Evolutionary conservation across 2,888 invertebrate species (phyloP), one percentile per base, ranked within the genome.

Genomic region (Caenorhabditis uteleia): DNA sequence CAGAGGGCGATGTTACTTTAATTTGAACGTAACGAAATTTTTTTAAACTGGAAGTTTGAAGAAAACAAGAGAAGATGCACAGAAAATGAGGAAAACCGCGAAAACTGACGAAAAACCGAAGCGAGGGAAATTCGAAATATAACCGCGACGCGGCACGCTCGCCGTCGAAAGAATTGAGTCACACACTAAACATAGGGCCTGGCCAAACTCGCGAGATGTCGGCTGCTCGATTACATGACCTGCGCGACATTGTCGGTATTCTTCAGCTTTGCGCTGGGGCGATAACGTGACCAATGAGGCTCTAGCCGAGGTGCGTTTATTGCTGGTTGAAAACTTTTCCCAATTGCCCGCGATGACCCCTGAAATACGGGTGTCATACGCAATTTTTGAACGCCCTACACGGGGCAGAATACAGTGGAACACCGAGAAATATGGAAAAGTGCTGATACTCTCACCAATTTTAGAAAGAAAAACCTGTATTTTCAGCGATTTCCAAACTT

Each of bases 261-360:
- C 42, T 29, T 51, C 48, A 77, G 77, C 77, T 76, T 77, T 77
- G 77, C 76, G 77, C 77, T 77, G 77, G 73, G 78, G 79, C 78
- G 77, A 78, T 79, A 79, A 78, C 79, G 79, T 79, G 78, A 79
- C 76, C 79, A 76, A 75, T 79, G 79, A 79, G 78, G 79, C 77
- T 72, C 68, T 76, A n/a, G 77, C 78, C 77, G 79, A 79, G 79
- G 74, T 79, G 79, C 79, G 79, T 78, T 79, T 79, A 79, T 79
- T 79, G 79, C 79, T 79, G 79, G 79, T 79, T 79, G 79, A 79
- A 79, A 79, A 79, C 79, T 79, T 78, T 73, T 76, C 73, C 78
- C 78, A 78, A 78, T 78, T 77, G 71, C 78, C 78, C 78, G 78
- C 77, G 68, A 57, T 67, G 57, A 57, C 64, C 71, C 71, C 75